Base-by-base conservation (phyloP, 2,888 invertebrate genomes). In the Coelopa pilipes region DNA sequence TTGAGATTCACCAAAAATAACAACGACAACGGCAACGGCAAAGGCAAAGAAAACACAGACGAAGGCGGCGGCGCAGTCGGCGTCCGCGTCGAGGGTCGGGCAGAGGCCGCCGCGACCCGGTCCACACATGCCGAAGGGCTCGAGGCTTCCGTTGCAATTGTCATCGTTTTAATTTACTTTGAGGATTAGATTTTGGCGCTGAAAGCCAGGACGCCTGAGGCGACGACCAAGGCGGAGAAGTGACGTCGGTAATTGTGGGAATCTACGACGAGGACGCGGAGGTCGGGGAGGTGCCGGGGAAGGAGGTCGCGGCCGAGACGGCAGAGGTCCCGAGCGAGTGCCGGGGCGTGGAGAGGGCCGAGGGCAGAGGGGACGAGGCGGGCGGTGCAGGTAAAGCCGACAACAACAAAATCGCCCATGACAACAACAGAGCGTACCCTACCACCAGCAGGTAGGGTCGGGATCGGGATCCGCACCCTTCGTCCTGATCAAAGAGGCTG, bases 91-190 rank as follows among this genome's bases (percentile, higher is more conserved):
- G n/a, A 53, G n/a, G n/a, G n/a, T 53, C 13, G 2, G 13, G n/a
- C 53, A 53, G 53, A 34, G 34, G 34, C 10, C 53, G 3, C 15
- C 2, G 53, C 4, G n/a, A 53, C 15, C n/a, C 53, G 4, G 53
- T n/a, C 13, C 4, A 53, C 53, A 53, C n/a, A 53, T 53, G 53
- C 53, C 53, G 3, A 2, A 34, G 7, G 34, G 7, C 34, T 34
- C 34, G 34, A 34, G 34, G 11, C 19, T 59, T 45, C n/a, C 62
- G 21, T 63, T 24, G 46, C 55, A 55, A 63, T 71, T 65, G 71
- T 71, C 71, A 71, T 71, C 55, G 55, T 50, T 71, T 71, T 71
- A 71, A 65, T 71, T 71, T 71, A 71, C 65, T 71, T 71, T 71
- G 65, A 71, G 71, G 71, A 71, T 71, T 71, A 71, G 45, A 15